phyloP scores from a whole-genome alignment of 1,140 invertebrate genomes.

The Danaus plexippus region DNA sequence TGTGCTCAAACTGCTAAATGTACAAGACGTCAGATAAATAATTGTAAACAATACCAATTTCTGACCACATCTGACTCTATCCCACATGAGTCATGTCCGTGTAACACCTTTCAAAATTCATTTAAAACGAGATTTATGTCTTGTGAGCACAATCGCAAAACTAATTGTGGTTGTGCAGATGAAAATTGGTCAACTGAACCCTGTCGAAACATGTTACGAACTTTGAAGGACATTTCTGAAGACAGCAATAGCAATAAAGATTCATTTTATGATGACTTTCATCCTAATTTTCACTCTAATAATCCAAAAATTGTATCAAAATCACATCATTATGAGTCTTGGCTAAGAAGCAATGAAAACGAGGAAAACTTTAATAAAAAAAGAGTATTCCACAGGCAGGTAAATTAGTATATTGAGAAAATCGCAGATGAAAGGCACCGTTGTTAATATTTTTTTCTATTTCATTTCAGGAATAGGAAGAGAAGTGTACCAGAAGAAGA shows the following conservation, averaged over 20 bases:
- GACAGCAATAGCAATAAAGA: constrained; percentile 4
- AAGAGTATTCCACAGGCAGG: constrained; percentile 27
- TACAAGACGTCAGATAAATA: constrained; percentile 30
- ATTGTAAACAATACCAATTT: constrained; percentile 5
- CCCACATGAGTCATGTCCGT: constrained; percentile 27
- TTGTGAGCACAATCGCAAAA: constrained; percentile 18
- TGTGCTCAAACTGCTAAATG: constrained; percentile 24
- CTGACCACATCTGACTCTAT: constrained; percentile 3
- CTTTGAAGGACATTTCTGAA: constrained; percentile 3
- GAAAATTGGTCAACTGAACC: constrained; percentile 17
- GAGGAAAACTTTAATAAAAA: constrained; percentile 10
- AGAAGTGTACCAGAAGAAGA: constrained; percentile 31
- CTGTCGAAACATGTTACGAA: constrained; percentile 11
- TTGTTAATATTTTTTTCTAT: constrained; percentile 7
- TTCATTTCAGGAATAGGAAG: constrained; percentile 31
- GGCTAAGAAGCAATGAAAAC: constrained; percentile 8
- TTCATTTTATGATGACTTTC: constrained; percentile 9
- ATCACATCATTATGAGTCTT: not conserved
- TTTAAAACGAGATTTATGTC: constrained; percentile 16
- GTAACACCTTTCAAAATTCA: constrained; percentile 19
- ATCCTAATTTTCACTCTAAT: not conserved
- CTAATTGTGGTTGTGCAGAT: constrained; percentile 35
- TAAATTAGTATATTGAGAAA: constrained; percentile 21
- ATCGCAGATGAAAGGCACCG: no score
- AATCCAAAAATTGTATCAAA: not conserved